Conservation (phyloP, 2,113 vertebrate species). For the Myanophis thanlyinensis region DNA sequence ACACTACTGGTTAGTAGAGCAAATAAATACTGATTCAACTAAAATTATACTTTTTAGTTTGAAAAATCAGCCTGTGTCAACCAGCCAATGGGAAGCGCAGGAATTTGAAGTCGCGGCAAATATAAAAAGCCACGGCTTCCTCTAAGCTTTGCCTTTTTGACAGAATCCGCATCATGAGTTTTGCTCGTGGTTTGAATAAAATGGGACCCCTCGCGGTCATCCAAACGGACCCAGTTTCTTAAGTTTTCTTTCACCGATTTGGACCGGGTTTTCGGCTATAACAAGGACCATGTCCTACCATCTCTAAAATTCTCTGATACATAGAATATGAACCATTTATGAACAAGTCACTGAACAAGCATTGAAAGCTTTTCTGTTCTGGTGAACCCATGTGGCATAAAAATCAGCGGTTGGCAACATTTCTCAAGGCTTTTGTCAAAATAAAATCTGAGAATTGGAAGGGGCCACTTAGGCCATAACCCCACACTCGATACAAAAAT, state of each 20-base stretch:
- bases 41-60: background rate
- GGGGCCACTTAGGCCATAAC: background rate
- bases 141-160: no score
- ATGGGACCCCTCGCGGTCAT: no score
- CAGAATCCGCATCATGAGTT: no score
- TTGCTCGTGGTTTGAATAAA: no score
- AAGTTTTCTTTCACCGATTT: no score
- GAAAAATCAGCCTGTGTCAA: background rate
- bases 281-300: background rate
- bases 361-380: background rate
- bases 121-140: no score
- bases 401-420: background rate
- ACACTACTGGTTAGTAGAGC: background rate
- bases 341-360: background rate
- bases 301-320: background rate
- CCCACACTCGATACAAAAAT: background rate
- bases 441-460: background rate
- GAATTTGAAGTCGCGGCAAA: no score
- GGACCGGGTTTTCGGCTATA: no score
- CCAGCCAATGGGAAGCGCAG: no score
- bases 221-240: no score
- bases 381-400: background rate
- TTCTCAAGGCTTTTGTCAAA: background rate
- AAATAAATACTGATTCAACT: background rate
- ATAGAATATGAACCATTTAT: background rate